Evolutionary conservation across 2,113 vertebrate species (phyloP), one percentile per base, ranked within the genome.

Genomic region (Prionailurus viverrinus): DNA sequence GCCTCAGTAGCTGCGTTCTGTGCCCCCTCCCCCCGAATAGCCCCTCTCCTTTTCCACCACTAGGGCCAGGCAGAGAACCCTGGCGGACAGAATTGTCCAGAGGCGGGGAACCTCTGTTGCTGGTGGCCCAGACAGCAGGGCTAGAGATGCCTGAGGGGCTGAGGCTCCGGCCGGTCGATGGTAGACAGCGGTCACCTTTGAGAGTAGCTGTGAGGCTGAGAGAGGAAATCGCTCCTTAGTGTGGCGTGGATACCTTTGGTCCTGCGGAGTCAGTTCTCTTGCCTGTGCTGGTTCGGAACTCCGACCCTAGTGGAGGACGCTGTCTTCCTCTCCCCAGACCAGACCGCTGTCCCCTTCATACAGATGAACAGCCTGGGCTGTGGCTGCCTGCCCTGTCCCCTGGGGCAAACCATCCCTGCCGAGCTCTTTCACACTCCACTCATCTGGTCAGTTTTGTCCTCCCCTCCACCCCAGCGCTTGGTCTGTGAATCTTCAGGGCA

Each of bases 11-110:
- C 9, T 51, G 55, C 14, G 27, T 39, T 73, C 84, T 21, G 14
- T 65, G 78, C 2, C 36, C n/a, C 19, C 7, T 58, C 1, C 3
- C 3, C 29, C 16, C 48, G 16, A 65, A 18, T 0, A 36, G 13
- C 29, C 19, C 61, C 3, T 92, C 23, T 1, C 11, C n/a, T 48
- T 79, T 29, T 27, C 78, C 12, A 45, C 55, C 69, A 10, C 2
- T 25, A 14, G 39, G n/a, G 14, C 66, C 73, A 61, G 33, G 33
- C 51, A 0, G 36, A 91, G 92, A 90, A 58, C 19, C n/a, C 31
- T 4, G 15, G 19, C 19, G 33, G n/a, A 45, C 69, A 65, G 85
- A 58, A 51, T 12, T 79, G 39, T 39, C 61, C 53, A 66, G 83
- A 85, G 88, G 31, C 19, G 33, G 39, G 63, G 51, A 69, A 21